Conservation (phyloP, 2,113 vertebrate species). For the Cynopterus brachyotis region DNA sequence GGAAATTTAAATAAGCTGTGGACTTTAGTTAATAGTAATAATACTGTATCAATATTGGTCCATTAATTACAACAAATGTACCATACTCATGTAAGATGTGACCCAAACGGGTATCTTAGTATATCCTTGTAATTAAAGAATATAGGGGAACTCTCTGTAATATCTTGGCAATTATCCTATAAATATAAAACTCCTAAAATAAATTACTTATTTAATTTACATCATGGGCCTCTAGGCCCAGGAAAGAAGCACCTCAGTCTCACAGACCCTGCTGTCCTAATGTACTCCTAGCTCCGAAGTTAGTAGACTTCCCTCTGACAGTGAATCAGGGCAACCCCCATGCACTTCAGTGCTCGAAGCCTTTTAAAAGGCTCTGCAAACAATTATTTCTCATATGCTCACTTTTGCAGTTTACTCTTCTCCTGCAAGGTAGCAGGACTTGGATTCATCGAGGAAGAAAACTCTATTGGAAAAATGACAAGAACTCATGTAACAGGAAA, state of each 20-base stretch:
- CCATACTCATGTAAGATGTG: neutral
- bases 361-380: neutral
- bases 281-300: neutral
- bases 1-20: neutral
- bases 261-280: neutral
- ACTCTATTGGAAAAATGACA: neutral
- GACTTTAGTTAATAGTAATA: neutral
- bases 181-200: constrained; percentile 22
- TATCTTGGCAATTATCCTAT: neutral
- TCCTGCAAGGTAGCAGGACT: neutral
- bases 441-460: neutral
- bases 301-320: neutral
- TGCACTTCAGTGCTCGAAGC: neutral
- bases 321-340: neutral
- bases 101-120: neutral
- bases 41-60: neutral
- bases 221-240: neutral
- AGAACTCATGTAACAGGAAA: constrained; percentile 58
- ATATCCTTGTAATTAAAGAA: too few species aligned
- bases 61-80: neutral
- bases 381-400: neutral
- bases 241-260: neutral
- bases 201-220: neutral
- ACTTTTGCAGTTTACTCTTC: neutral
- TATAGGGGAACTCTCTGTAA: neutral